phyloP scores from a whole-genome alignment of 2,797 vertebrate species.

The Poeciliopsis paucimaculata region DNA sequence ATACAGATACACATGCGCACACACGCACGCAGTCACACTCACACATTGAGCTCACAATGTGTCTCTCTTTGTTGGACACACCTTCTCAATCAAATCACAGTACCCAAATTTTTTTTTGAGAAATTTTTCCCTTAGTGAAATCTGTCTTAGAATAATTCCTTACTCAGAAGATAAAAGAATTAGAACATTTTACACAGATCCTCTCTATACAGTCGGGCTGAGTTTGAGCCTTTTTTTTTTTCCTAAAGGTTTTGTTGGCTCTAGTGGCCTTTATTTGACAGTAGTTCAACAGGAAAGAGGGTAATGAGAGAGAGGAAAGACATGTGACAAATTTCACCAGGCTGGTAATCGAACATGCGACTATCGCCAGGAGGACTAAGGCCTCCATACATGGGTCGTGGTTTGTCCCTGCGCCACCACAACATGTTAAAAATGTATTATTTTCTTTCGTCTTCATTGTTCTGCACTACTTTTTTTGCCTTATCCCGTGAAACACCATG shows the following conservation, averaged over 20 bases:
- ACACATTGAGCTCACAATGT: background rate
- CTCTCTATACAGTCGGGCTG: background rate
- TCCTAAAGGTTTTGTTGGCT: no score
- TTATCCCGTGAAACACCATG: background rate
- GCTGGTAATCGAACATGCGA: no score
- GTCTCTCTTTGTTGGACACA: background rate
- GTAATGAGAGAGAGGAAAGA: no score
- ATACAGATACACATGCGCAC: conserved; percentile 2
- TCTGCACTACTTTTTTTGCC: background rate
- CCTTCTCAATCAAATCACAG: background rate
- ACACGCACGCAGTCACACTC: conserved; percentile 8
- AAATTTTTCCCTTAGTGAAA: background rate
- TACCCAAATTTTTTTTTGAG: background rate
- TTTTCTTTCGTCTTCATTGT: background rate
- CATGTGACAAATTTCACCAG: no score
- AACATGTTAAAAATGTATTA: background rate
- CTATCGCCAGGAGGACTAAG: no score
- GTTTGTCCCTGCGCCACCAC: no score
- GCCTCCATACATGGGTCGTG: no score
- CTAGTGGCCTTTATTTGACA: no score
- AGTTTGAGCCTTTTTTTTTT: background rate
- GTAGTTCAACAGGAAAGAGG: no score
- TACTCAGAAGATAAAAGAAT: background rate
- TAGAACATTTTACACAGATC: background rate
- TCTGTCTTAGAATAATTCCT: background rate